Percentiles rank a stretch among this genome's conserved stretches.
phyloP scores from a whole-genome alignment of 1,140 invertebrate species.

The Stegodyphus mimosarum region DNA sequence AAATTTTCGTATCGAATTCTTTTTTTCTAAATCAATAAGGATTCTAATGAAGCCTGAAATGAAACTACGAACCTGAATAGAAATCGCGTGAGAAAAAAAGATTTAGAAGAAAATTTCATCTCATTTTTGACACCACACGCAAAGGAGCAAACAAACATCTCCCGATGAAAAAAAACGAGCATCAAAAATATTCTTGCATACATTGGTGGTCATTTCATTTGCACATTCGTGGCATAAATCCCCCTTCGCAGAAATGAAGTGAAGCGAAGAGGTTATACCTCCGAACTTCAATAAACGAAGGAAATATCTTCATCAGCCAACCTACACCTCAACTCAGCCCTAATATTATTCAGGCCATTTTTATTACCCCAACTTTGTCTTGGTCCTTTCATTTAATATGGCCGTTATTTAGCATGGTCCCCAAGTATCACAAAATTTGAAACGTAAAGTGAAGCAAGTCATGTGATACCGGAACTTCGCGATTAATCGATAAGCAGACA shows the following conservation, averaged over 20 bases:
- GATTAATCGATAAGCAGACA: not conserved
- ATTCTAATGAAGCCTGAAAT: too few relatives aligned
- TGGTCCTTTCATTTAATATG: constrained; percentile 58
- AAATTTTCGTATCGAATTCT: too few relatives aligned
- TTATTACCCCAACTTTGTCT: constrained; percentile 59
- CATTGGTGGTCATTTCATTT: constrained; percentile 38
- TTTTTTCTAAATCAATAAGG: too few relatives aligned
- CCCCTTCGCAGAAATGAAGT: constrained; percentile 3
- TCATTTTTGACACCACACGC: constrained; percentile 8
- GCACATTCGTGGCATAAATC: constrained; percentile 45
- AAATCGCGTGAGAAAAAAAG: too few relatives aligned
- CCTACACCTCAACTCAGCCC: constrained; percentile 46
- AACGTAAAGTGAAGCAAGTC: not conserved
- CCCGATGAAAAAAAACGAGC: constrained; percentile 8
- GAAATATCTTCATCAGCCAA: constrained; percentile 43
- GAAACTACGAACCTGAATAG: too few relatives aligned
- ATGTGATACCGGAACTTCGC: not conserved
- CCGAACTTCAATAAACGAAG: constrained; percentile 41
- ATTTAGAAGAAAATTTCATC: not conserved
- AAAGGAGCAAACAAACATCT: constrained; percentile 32
- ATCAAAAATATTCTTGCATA: constrained; percentile 12
- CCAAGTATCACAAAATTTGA: not conserved
- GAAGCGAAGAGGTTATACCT: constrained; percentile 43
- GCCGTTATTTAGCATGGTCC: constrained; percentile 51
- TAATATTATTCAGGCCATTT: constrained; percentile 53